Evolutionary conservation across 2,888 invertebrate species (phyloP), one percentile per base, ranked within the genome.

Genomic region (Cryptocheilus praepositus): DNA sequence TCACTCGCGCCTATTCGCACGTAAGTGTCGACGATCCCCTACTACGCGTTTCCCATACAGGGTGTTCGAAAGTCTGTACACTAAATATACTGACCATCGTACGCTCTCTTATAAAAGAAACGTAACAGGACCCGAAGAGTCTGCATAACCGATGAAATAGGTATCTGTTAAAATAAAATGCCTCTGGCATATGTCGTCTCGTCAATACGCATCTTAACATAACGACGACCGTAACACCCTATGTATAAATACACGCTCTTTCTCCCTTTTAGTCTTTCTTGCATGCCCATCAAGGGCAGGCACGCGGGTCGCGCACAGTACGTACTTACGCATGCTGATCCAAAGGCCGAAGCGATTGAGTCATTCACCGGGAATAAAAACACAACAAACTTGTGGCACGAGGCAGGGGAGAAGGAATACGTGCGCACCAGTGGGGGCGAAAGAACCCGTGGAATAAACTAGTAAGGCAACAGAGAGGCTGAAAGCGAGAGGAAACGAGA

Each of bases 361-460:
- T 88, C 86, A 87, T 85, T 88, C 85, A 83, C 76, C 80, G 81
- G 79, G 81, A 83, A 85, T 85, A 86, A 88, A 87, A 88, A 87
- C 84, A 86, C 81, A 81, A 82, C 82, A 80, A 80, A 84, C 81
- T 76, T 73, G 55, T 63, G 67, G 68, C 36, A 7, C 57, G 73
- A 68, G 44, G 45, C 21, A 25, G 36, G 36, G 36, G 36, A 11
- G 36, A 36, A 36, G 49, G 49, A 49, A 49, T 49, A 49, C 49
- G 49, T 5, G 18, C 49, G 49, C 25, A 5, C 5, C 25, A 25
- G 49, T 13, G 49, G 52, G 22, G 36, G 36, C 36, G 36, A 36
- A 36, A 36, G 36, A 36, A 36, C 36, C 11, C 36, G 36, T 36
- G 36, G 36, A 36, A 36, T 36, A 36, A 36, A 36, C 4, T 36